Base-by-base conservation (phyloP, 2,888 invertebrate genomes). In the Agapostemon virescens region DNA sequence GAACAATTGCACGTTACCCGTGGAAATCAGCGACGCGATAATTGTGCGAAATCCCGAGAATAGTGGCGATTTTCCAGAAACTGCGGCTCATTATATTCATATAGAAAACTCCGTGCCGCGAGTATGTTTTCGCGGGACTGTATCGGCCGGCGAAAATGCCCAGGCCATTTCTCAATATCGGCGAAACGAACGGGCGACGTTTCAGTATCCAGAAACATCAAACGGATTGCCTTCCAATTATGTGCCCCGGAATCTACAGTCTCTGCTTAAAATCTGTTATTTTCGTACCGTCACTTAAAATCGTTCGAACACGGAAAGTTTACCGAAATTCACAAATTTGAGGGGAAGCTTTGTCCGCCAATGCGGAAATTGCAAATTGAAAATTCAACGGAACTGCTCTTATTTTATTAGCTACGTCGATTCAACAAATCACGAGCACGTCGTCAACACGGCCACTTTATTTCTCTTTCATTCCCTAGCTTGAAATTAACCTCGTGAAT, bases 1-100 rank as follows among this genome's bases (percentile, higher is more conserved):
- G 63, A 63, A 63, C 63, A 63, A 63, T 63, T 63, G 63, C 36
- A n/a, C 42, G 26, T 67, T 42, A 45, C 30, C 26, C 42, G 42
- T 2, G 30, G 42, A 67, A 26, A 67, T 67, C 42, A 63, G 36
- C 11, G 11, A 2, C 63, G n/a, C 42, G 42, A 67, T 20, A 20
- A 67, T 67, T 42, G 30, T 26, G 20, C 20, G 30, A 42, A 42
- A 45, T 66, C 42, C 66, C 23, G 23, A 23, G 38, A 64, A 64
- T 33, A 30, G 58, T 9, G 58, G 58, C 30, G 13, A 63, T 63
- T 63, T 63, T n/a, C 36, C 13, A n/a, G 20, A 13, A 63, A 63
- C 36, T 63, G 33, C 63, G n/a, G 36, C 33, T 63, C 63, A 63
- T 63, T 36, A 63, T 13, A 33, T 36, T 63, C n/a, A 36, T n/a